A percentile compares a stretch with the other conserved stretches of the same genome.
phyloP scores from a whole-genome alignment of 2,113 vertebrate species.

The Corythornis madagascariensis region DNA sequence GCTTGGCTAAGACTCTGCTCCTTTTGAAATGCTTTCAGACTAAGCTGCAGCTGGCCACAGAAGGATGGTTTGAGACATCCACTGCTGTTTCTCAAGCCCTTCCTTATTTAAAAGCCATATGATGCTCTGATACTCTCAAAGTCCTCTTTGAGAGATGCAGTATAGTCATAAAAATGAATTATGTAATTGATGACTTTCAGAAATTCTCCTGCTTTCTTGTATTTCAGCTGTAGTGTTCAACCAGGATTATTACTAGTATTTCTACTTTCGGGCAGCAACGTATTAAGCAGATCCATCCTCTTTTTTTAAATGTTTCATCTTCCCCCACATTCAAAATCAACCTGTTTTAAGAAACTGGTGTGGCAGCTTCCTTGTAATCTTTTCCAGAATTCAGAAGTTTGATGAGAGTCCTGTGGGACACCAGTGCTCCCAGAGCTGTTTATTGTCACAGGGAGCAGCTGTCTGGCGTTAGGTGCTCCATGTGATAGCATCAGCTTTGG shows the following conservation, averaged over 20 bases:
- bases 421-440: not conserved
- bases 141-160: not conserved
- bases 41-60: not conserved
- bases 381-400: not conserved
- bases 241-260: not conserved
- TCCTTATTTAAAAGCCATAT: not conserved
- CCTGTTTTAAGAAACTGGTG: not conserved
- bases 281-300: not conserved
- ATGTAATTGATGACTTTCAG: not conserved
- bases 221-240: not conserved
- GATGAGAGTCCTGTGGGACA: not conserved
- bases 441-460: not conserved
- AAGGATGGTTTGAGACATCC: not conserved
- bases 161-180: not conserved
- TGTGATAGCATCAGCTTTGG: not conserved
- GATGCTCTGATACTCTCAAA: not conserved
- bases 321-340: not conserved
- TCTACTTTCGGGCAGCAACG: not conserved
- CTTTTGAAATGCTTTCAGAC: not conserved
- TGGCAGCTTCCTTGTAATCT: slow-evolving; percentile 2
- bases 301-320: not conserved
- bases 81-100: not conserved
- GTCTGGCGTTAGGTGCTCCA: not conserved
- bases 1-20: not conserved
- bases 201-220: not conserved